Evolutionary conservation across 2,113 vertebrate species (phyloP), one percentile per base, ranked within the genome.

Genomic region (Tupaia tana): DNA sequence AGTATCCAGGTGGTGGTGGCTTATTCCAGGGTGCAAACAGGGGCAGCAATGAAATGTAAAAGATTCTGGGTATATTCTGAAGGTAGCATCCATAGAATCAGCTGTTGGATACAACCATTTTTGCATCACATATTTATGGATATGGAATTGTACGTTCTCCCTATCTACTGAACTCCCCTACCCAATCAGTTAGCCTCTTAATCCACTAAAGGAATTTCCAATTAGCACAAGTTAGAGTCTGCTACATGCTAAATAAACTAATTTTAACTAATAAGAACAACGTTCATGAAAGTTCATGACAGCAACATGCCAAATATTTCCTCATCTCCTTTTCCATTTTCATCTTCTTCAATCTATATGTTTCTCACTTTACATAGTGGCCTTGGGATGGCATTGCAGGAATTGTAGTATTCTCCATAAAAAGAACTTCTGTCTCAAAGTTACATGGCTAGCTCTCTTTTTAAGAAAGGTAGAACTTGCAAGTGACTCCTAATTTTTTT

Each of bases 401-500:
- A 86, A 34, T 25, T 73, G 8, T 6, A 52, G 54, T 7, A 19
- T 59, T 54, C 25, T 89, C 64, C 59, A 52, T 43, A 63, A 92
- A 73, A 18, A 87, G 54, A 82, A 24, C 15, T 67, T 74, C 91
- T 94, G 67, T 34, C 59, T 34, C 82, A 34, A 82, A 86, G 61
- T 29, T 63, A 70, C 18, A 88, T 2, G 2, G 18, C 64, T 85
- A 77, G 0, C 63, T 63, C 15, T 94, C 73, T 93, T 64, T 94
- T 67, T 27, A 64, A 85, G 67, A 94, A 86, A 89, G 67, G 54
- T 71, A 74, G 5, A 82, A 52, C 79, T 56, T 96, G 54, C 34
- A 54, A 69, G 20, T 77, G 80, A 91, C 67, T 43, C 2, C 58
- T 90, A 85, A 80, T 84, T 22, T 20, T 67, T 95, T 96, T 78